A percentile compares a stretch with the other conserved stretches of the same genome.
Conservation (phyloP, 2,888 invertebrate genomes). For the Tipula lateralis region DNA sequence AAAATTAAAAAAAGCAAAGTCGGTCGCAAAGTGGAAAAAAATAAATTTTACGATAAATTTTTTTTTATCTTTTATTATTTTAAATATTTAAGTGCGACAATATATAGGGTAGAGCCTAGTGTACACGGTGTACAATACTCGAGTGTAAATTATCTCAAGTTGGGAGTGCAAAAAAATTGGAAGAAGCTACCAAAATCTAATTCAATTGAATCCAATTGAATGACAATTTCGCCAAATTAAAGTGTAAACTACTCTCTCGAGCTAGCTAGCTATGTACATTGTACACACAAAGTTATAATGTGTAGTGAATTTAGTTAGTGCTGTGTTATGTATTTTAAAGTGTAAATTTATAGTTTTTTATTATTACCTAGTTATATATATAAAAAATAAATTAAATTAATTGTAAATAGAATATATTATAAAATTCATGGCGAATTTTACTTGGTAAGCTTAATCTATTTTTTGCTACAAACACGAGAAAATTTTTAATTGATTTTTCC, state of each 20-base stretch:
- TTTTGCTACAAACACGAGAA: background rate
- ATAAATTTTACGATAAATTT: background rate
- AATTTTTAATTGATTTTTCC: background rate
- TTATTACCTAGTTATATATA: background rate
- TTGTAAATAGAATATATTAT: background rate
- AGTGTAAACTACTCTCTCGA: background rate
- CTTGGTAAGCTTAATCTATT: background rate
- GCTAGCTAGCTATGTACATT: background rate
- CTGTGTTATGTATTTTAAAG: background rate
- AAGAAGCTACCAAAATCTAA: background rate
- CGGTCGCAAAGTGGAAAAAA: background rate
- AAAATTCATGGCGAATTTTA: conserved; percentile 3
- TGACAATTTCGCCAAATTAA: background rate
- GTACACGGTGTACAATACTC: background rate
- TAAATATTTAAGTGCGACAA: background rate
- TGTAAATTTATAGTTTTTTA: background rate
- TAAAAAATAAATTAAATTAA: background rate
- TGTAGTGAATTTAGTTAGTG: conserved; percentile 5
- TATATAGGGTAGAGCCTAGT: background rate
- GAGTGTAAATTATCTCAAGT: background rate
- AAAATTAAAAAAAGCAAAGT: background rate
- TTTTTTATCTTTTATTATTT: background rate
- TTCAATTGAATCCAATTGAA: background rate
- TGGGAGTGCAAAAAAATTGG: background rate
- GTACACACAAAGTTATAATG: background rate